phyloP scores from a whole-genome alignment of 2,113 vertebrate genomes.

The Brachyistius frenatus region DNA sequence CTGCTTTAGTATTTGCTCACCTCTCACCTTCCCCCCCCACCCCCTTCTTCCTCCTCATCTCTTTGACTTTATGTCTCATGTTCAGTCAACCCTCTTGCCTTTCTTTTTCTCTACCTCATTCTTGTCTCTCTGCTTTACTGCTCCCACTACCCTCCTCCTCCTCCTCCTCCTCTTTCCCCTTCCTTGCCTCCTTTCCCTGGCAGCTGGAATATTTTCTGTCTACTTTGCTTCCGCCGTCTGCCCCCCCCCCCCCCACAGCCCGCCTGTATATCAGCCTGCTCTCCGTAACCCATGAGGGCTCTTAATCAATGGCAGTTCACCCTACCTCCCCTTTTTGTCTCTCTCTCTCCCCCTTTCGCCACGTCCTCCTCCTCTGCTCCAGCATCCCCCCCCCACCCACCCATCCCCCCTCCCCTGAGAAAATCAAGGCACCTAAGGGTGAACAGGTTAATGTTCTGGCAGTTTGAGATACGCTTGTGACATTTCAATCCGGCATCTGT shows the following conservation, averaged over 20 bases:
- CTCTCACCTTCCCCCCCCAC: constrained; percentile 20
- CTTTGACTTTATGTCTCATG: constrained; percentile 47
- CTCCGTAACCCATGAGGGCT: constrained; percentile 65
- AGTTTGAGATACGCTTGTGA: constrained; percentile 87
- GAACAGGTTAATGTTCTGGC: constrained; percentile 86
- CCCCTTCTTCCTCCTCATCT: constrained; percentile 15
- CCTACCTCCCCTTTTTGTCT: constrained; percentile 1
- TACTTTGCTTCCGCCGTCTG: constrained; percentile 56
- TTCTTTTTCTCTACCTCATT: constrained; percentile 18
- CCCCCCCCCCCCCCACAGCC: constrained; percentile 25
- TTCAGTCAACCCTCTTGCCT: constrained; percentile 25
- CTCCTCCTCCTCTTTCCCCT: not conserved
- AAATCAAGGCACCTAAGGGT: constrained; percentile 75
- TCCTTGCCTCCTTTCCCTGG: not conserved
- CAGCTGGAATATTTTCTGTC: constrained; percentile 58
- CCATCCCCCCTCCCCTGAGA: constrained; percentile 31
- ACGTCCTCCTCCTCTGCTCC: constrained; percentile 4
- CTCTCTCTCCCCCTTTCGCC: constrained; percentile 10
- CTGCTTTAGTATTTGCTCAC: constrained; percentile 45
- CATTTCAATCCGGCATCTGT: constrained; percentile 86
- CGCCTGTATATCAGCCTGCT: constrained; percentile 57
- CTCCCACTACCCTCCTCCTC: not conserved
- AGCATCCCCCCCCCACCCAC: not conserved
- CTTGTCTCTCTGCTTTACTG: constrained; percentile 47
- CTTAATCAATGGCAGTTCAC: constrained; percentile 79